phyloP scores from a whole-genome alignment of 1,140 invertebrate genomes.

The Papilio xuthus region DNA sequence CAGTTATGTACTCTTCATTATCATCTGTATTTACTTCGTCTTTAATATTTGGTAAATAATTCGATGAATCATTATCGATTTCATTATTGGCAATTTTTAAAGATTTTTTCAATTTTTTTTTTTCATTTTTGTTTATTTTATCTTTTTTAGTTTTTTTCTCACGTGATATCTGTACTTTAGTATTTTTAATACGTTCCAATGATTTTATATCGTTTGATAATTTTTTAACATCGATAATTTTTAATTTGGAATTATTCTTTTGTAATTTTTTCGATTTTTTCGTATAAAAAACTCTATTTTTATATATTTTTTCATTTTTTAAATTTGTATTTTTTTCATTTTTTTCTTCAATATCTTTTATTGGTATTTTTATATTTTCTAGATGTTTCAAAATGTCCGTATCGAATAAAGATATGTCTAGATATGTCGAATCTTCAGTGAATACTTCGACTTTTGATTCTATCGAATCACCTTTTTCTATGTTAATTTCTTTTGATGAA shows the following conservation, averaged over 20 bases:
- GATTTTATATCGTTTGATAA: background rate
- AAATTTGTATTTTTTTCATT: background rate
- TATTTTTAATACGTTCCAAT: background rate
- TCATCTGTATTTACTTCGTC: background rate
- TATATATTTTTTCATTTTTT: slow-evolving; percentile 16
- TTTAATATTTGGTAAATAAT: slow-evolving; percentile 37
- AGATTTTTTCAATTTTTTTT: slow-evolving; percentile 5
- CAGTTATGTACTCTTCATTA: slow-evolving; percentile 49
- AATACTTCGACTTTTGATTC: slow-evolving; percentile 42
- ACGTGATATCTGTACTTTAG: too few species aligned
- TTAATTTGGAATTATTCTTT: background rate
- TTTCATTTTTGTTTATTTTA: background rate
- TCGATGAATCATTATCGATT: slow-evolving; percentile 38
- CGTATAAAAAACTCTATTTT: background rate
- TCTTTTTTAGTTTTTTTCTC: background rate
- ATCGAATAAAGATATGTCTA: slow-evolving; percentile 49
- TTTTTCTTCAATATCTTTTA: slow-evolving; percentile 40
- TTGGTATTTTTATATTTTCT: slow-evolving; percentile 66
- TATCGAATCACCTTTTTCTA: background rate
- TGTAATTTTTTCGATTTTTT: slow-evolving; percentile 2
- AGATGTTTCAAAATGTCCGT: slow-evolving; percentile 57
- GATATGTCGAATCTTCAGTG: slow-evolving; percentile 38
- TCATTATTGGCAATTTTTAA: background rate
- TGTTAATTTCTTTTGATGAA: background rate
- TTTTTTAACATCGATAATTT: background rate